These are phyloP conservation scores for Pteria penguin DNA, from an alignment of 2,888 invertebrate species.

Conservation along the genomic window DNA sequence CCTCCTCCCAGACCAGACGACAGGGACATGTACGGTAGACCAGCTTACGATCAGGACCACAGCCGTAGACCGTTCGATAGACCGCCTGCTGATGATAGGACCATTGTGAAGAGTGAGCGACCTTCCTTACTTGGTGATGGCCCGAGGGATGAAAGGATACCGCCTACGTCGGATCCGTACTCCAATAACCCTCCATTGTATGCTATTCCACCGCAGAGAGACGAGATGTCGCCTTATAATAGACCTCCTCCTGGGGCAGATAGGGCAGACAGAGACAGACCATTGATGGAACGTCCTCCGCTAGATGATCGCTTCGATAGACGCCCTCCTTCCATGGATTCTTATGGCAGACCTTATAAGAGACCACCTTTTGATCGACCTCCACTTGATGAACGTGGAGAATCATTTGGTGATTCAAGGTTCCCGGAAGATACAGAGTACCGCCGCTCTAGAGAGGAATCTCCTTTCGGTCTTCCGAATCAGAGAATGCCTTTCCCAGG, in stretches of 20 bases:
- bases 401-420: background rate
- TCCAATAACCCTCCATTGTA: background rate
- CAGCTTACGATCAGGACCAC: background rate
- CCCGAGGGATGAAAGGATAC: background rate
- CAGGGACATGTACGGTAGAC: background rate
- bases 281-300: background rate
- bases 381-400: slow-evolving; percentile 1
- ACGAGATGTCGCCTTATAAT: background rate
- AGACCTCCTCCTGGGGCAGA: background rate
- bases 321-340: slow-evolving; percentile 1
- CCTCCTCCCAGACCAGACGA: background rate
- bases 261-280: background rate
- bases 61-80: background rate
- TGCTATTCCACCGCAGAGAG: background rate
- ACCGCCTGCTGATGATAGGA: background rate
- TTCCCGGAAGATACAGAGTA: background rate
- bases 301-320: slow-evolving; percentile 20
- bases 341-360: slow-evolving; percentile 13
- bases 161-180: background rate
- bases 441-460: background rate
- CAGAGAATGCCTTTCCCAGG: background rate
- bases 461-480: background rate
- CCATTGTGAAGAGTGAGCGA: background rate
- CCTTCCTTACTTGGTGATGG: background rate
- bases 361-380: slow-evolving; percentile 16